A percentile compares a stretch with the other conserved stretches of the same genome.
These are phyloP conservation scores for Potamilus streckersoni DNA, from an alignment of 1,140 invertebrate genomes.

Conservation along the genomic window DNA sequence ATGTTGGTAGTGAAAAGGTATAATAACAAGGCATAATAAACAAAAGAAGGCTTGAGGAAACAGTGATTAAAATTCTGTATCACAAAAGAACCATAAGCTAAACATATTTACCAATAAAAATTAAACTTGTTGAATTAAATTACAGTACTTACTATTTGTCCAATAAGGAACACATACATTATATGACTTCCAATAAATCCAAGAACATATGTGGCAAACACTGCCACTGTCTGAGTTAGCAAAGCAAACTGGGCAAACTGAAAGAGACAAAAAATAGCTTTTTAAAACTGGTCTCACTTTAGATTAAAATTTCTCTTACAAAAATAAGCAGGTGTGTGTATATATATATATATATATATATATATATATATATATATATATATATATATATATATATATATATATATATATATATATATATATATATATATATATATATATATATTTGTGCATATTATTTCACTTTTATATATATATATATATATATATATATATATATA, in stretches of 20 bases:
- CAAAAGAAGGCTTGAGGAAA: too few relatives aligned
- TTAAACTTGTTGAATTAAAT: background rate
- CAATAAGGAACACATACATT: conserved; percentile 72
- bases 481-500: too few relatives aligned
- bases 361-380: too few relatives aligned
- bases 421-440: background rate
- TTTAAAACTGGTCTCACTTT: background rate
- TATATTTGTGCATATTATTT: too few relatives aligned
- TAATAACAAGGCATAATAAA: too few relatives aligned
- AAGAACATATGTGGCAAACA: conserved; percentile 74
- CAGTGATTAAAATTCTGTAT: too few relatives aligned
- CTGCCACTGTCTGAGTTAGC: conserved; percentile 73
- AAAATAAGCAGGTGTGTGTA: background rate
- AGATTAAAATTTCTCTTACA: background rate
- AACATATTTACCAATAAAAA: too few relatives aligned
- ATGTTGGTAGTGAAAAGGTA: too few relatives aligned
- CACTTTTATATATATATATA: too few relatives aligned
- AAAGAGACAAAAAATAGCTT: conserved; percentile 61
- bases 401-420: background rate
- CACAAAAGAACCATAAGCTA: too few relatives aligned
- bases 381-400: background rate
- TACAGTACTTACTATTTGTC: conserved; percentile 66
- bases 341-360: background rate
- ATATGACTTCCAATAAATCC: conserved; percentile 71
- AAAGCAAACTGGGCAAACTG: conserved; percentile 86